Conservation (phyloP, 2,888 invertebrate genomes). For the Leptopilina syphax region DNA sequence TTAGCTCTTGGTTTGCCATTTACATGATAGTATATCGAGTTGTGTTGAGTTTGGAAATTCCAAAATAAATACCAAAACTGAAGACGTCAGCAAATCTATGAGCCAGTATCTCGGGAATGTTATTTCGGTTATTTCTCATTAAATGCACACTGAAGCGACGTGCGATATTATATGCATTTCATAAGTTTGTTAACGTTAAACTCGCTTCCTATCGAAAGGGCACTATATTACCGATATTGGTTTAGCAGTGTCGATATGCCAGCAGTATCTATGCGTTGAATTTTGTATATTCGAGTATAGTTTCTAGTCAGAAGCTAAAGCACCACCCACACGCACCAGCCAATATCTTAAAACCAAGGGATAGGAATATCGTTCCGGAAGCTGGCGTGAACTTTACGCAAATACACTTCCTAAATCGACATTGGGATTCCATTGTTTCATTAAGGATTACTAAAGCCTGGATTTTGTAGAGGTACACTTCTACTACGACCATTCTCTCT, state of each 20-base stretch:
- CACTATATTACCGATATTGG: constrained; percentile 27
- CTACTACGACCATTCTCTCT: not conserved
- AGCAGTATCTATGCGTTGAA: constrained; percentile 6
- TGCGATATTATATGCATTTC: constrained; percentile 9
- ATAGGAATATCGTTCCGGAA: not conserved
- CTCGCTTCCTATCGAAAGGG: constrained; percentile 1
- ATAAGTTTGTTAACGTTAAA: constrained; percentile 32
- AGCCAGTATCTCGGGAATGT: constrained; percentile 34
- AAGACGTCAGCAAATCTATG: constrained; percentile 30
- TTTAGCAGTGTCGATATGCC: constrained; percentile 15
- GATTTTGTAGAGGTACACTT: not conserved
- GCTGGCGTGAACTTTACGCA: constrained; percentile 12
- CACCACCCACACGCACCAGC: not conserved
- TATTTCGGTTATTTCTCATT: constrained; percentile 23
- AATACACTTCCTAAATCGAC: constrained; percentile 22
- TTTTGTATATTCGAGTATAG: not conserved
- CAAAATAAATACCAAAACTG: not conserved
- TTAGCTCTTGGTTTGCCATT: no score
- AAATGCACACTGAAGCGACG: not conserved
- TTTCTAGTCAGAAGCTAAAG: not conserved
- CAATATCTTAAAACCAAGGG: not conserved
- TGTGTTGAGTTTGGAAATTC: not conserved
- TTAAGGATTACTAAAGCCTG: constrained; percentile 20
- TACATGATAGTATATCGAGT: not conserved
- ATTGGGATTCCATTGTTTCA: constrained; percentile 11